phyloP scores from a whole-genome alignment of 2,888 invertebrate species.

The Caenorhabditis macrosperma region DNA sequence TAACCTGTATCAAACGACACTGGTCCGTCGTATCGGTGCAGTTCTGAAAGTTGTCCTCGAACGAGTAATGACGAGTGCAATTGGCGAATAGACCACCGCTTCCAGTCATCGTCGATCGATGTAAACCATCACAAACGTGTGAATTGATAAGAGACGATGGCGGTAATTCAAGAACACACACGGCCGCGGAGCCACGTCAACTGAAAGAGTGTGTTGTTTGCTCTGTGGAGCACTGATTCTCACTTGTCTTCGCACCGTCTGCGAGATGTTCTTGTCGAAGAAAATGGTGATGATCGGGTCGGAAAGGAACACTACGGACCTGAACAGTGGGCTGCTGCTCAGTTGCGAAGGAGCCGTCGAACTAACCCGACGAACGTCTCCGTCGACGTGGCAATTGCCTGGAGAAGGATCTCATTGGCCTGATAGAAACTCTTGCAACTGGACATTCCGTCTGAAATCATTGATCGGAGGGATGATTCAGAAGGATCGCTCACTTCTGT shows the following conservation, averaged over 20 bases:
- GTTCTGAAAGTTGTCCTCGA: conserved; percentile 17
- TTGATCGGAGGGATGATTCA: not conserved
- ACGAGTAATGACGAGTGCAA: conserved; percentile 17
- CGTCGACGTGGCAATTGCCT: conserved; percentile 2
- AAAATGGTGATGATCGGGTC: conserved; percentile 28
- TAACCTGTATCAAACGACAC: conserved; percentile 27
- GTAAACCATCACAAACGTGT: conserved; percentile 29
- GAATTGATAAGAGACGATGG: conserved; percentile 13
- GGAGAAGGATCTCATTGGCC: conserved; percentile 11
- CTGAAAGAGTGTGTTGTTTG: not conserved
- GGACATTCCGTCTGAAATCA: conserved; percentile 7
- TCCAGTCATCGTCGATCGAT: not conserved
- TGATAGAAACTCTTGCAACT: conserved; percentile 33
- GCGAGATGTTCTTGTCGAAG: conserved; percentile 32
- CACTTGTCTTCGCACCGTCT: conserved; percentile 13
- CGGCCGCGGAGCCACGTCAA: conserved; percentile 6
- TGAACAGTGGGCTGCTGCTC: too few relatives aligned
- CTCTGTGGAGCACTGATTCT: not conserved
- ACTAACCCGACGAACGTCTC: conserved; percentile 25
- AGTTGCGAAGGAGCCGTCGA: too few relatives aligned
- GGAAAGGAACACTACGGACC: conserved; percentile 20
- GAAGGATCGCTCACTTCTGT: not conserved
- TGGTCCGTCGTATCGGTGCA: conserved; percentile 21
- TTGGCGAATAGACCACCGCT: conserved; percentile 20
- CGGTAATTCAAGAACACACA: not conserved